These are phyloP conservation scores for Campylomormyrus numenius DNA, from an alignment of 2,113 vertebrate genomes.

Conservation along the genomic window DNA sequence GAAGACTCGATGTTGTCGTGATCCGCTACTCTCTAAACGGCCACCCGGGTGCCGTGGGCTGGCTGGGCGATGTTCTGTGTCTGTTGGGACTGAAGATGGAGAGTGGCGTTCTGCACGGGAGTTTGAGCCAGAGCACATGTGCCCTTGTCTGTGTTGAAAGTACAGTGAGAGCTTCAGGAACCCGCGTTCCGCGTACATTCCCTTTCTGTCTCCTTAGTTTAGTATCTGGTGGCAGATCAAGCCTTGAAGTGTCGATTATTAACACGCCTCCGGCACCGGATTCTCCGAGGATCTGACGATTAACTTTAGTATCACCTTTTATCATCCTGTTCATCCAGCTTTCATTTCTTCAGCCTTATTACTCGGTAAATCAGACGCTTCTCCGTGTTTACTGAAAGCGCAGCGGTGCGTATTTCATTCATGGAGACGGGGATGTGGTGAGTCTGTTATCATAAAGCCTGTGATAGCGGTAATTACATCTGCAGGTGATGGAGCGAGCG, in stretches of 20 bases:
- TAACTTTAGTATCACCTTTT: not conserved
- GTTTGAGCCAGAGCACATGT: not conserved
- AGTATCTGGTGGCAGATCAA: not conserved
- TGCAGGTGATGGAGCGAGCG: not conserved
- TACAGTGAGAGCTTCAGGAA: not conserved
- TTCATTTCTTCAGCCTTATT: slow-evolving; percentile 5
- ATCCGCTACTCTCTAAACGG: not conserved
- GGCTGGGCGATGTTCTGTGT: not conserved
- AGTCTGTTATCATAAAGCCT: not conserved
- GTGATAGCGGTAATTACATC: not conserved
- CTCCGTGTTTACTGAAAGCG: not conserved
- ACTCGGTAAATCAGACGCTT: not conserved
- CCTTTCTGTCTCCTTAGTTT: not conserved
- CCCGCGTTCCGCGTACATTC: not conserved
- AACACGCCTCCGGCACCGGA: not conserved
- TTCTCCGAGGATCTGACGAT: not conserved
- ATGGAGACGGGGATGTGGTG: not conserved
- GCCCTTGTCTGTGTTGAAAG: not conserved
- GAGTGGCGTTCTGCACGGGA: not conserved
- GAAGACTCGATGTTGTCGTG: not conserved
- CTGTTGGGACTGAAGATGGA: not conserved
- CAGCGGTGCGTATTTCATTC: not conserved
- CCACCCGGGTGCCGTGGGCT: too few relatives aligned
- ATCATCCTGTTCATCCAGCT: not conserved
- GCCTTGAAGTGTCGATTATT: not conserved